Percentiles rank a stretch among this genome's conserved stretches.
Conservation (phyloP, 2,888 invertebrate genomes). For the Chymomyza amoena region DNA sequence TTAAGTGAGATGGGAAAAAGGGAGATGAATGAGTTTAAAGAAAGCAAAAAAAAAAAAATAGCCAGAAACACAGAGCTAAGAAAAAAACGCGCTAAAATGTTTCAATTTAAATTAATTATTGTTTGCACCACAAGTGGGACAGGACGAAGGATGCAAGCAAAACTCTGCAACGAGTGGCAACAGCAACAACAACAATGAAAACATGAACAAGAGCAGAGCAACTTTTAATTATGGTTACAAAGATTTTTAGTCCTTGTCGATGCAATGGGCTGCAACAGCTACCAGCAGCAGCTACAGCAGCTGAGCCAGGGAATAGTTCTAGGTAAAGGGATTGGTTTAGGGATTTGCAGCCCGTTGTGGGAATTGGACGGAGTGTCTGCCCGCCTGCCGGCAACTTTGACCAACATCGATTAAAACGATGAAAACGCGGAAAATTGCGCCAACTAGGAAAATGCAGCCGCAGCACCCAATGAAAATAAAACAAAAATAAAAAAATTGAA, state of each 20-base stretch:
- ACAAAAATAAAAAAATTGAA: conserved; percentile 28
- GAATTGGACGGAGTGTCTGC: background rate
- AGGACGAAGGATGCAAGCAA: conserved; percentile 8
- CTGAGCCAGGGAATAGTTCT: background rate
- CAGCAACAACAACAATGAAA: conserved; percentile 16
- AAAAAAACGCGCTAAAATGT: conserved; percentile 59
- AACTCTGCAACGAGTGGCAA: background rate
- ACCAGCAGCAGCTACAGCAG: background rate
- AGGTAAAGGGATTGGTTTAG: background rate
- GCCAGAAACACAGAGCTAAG: background rate
- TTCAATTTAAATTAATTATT: conserved; percentile 78
- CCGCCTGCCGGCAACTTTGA: conserved; percentile 53
- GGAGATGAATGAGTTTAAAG: background rate
- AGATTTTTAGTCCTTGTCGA: conserved; percentile 65
- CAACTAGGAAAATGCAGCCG: conserved; percentile 68
- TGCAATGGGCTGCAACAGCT: conserved; percentile 27
- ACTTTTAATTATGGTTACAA: conserved; percentile 73
- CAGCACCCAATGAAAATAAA: conserved; percentile 63
- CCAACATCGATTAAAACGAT: conserved; percentile 73
- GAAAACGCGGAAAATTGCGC: conserved; percentile 73
- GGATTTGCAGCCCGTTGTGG: background rate
- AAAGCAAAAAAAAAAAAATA: conserved; percentile 8
- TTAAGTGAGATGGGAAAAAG: background rate
- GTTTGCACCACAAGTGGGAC: conserved; percentile 75
- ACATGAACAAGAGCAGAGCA: conserved; percentile 45